Percentiles rank a stretch among this genome's conserved stretches.
phyloP scores from a whole-genome alignment of 2,113 vertebrate genomes.

The Engystomops pustulosus region DNA sequence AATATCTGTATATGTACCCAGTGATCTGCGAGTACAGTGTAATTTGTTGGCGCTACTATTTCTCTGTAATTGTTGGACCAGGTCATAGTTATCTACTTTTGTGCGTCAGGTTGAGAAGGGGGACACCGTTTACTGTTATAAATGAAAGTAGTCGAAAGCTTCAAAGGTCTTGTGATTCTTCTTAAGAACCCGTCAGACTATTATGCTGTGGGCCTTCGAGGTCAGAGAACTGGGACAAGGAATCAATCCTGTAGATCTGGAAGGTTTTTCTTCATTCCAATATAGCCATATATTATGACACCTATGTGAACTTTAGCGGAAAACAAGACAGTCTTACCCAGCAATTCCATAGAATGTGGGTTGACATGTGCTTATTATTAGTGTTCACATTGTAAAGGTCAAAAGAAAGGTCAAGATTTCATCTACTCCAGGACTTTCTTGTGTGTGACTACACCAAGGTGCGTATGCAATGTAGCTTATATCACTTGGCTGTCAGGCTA shows the following conservation, averaged over 20 bases:
- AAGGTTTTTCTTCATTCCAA: background rate
- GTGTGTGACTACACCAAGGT: background rate
- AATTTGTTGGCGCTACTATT: no score
- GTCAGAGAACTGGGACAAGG: background rate
- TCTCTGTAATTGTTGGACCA: background rate
- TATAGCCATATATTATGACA: constrained; percentile 9
- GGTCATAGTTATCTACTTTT: background rate
- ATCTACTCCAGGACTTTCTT: background rate
- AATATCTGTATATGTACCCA: no score
- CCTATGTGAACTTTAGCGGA: background rate
- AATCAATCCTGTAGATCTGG: background rate
- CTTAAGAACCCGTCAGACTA: background rate
- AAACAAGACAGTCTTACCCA: background rate
- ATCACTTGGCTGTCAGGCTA: background rate
- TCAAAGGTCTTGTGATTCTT: background rate
- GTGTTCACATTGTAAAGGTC: constrained; percentile 28
- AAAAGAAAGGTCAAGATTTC: constrained; percentile 30
- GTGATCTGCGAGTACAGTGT: no score
- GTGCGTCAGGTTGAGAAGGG: background rate
- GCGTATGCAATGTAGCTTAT: background rate
- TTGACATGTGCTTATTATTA: constrained; percentile 23
- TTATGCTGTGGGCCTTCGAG: no score
- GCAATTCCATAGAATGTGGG: background rate
- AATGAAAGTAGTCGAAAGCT: background rate
- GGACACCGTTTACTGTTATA: background rate